Base-by-base conservation (phyloP, 2,113 vertebrate genomes). In the Lophotis ruficrista region DNA sequence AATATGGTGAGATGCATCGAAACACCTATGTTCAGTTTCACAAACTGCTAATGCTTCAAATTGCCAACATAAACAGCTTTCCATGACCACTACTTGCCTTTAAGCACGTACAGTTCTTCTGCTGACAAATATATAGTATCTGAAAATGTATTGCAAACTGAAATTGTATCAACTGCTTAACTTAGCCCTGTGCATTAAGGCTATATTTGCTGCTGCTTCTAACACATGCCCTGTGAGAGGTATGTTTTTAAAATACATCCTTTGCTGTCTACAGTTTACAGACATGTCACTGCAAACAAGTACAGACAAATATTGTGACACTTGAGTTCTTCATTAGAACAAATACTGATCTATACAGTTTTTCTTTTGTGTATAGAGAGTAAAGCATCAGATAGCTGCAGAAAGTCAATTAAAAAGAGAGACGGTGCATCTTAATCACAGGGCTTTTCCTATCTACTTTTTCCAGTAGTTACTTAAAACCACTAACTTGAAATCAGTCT, bases 401-500 rank as follows among this genome's bases (percentile, higher is more conserved):
- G 94, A 98, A 98, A 98, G 98, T 98, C 98, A 98, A 97, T 97
- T 97, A 97, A 95, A 97, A 95, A 91, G 93, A 89, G 86, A 96
- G 94, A 96, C 91, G 72, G 96, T 91, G 95, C 94, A 97, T 97
- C 97, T 98, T 98, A 98, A 98, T 97, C 98, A 97, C 89, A 93
- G 94, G 96, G 93, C 91, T 98, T 98, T 98, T 96, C 91, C 97
- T 98, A 97, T 98, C 97, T 98, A 33, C 97, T 97, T 98, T 97
- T 97, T 96, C 96, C 97, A 98, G 96, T 97, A 96, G 97, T 98
- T 96, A 85, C 97, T 98, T 98, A 97, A 98, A 98, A 98, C 97
- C 97, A 95, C 97, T 98, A 96, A 97, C 98, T 98, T 98, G 95
- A 98, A 98, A 98, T 99, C 98, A 98, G 98, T 98, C 98, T 98